phyloP scores from a whole-genome alignment of 92 coral and sea anemone species.

The Blastomussa wellsi region DNA sequence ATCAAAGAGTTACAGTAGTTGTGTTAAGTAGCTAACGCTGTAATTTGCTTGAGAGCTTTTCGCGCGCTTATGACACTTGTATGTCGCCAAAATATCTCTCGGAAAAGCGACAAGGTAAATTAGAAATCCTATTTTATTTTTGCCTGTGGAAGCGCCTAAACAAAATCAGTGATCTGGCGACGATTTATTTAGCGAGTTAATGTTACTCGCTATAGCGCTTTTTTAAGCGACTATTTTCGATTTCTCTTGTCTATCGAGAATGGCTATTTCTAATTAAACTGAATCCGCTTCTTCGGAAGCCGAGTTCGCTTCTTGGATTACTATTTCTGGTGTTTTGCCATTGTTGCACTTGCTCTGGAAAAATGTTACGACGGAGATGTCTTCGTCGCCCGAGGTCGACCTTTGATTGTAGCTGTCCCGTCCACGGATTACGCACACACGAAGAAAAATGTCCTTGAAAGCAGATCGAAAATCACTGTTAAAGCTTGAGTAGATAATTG shows the following conservation, averaged over 20 bases:
- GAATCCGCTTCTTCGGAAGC: constrained; percentile 36
- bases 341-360: constrained; percentile 34
- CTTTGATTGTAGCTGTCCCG: constrained; percentile 17
- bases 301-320: constrained; percentile 74
- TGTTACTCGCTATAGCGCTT: neutral
- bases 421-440: constrained; percentile 39
- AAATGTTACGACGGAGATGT: constrained; percentile 40
- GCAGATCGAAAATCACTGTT: constrained; percentile 90
- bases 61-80: constrained; percentile 19
- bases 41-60: neutral
- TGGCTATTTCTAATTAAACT: neutral
- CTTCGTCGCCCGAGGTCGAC: constrained; percentile 38
- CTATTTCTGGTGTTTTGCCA: constrained; percentile 69
- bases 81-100: neutral
- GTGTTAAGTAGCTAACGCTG: neutral
- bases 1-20: neutral
- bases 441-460: constrained; percentile 77
- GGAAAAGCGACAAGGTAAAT: constrained; percentile 1
- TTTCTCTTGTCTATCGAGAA: neutral
- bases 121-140: neutral
- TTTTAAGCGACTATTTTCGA: neutral
- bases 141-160: neutral
- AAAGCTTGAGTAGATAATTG: constrained; percentile 92
- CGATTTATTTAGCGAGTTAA: neutral
- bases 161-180: neutral